A percentile compares a stretch with the other conserved stretches of the same genome.
These are phyloP conservation scores for Venustoraphidia nigricollis DNA, from an alignment of 2,888 invertebrate genomes.

Conservation along the genomic window DNA sequence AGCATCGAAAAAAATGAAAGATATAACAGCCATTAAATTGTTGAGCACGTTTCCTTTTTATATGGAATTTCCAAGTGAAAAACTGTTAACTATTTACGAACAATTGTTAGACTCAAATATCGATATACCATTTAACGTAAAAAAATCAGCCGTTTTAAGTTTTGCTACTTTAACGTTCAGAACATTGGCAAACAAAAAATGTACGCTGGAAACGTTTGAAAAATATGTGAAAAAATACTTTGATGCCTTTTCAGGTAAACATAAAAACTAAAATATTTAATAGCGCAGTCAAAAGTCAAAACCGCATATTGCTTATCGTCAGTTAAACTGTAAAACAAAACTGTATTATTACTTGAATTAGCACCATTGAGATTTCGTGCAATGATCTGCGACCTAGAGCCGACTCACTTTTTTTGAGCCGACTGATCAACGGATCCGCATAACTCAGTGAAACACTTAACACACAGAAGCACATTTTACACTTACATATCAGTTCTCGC, in stretches of 20 bases:
- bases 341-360: too few species aligned
- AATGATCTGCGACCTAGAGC: too few species aligned
- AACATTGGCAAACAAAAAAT: slow-evolving; percentile 34
- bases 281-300: too few species aligned
- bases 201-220: slow-evolving; percentile 47
- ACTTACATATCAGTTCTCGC: too few species aligned
- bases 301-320: too few species aligned
- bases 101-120: slow-evolving; percentile 27
- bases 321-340: too few species aligned
- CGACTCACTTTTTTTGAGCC: too few species aligned
- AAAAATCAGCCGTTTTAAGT: slow-evolving; percentile 50
- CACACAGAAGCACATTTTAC: too few species aligned
- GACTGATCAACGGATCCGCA: too few species aligned
- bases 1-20: slow-evolving; percentile 41
- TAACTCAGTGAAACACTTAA: too few species aligned
- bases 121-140: slow-evolving; percentile 31
- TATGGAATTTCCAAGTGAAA: slow-evolving; percentile 38
- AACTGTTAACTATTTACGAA: slow-evolving; percentile 40
- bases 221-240: slow-evolving; percentile 55
- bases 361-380: too few species aligned
- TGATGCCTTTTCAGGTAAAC: slow-evolving; percentile 49
- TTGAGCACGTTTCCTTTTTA: slow-evolving; percentile 55
- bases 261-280: too few species aligned
- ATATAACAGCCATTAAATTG: slow-evolving; percentile 46
- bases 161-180: slow-evolving; percentile 54